Evolutionary conservation across 2,797 vertebrate genomes (phyloP).

Genomic region (Micrastur ruficollis): DNA sequence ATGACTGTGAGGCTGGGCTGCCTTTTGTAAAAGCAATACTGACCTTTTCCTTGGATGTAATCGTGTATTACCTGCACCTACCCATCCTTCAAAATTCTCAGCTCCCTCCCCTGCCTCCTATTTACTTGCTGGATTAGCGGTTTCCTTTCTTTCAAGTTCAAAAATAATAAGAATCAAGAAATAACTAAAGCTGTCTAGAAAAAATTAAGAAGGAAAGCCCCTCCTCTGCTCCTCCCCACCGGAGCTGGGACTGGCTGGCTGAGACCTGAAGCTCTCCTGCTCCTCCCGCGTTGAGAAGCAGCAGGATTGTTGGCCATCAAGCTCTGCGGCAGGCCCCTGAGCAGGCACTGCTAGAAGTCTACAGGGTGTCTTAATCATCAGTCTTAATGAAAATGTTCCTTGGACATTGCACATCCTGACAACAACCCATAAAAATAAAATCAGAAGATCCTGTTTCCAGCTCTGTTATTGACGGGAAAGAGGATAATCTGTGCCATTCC

Average conservation of each 20-base stretch:
- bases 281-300: background rate
- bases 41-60: background rate
- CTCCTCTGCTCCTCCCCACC: background rate
- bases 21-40: background rate
- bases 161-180: background rate
- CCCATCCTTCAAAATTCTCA: background rate
- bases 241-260: background rate
- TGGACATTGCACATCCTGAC: background rate
- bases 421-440: background rate
- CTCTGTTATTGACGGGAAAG: background rate
- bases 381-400: background rate
- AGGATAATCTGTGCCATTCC: background rate
- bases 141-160: background rate
- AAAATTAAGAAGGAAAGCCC: background rate
- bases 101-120: background rate
- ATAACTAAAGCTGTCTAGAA: background rate
- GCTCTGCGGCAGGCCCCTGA: background rate
- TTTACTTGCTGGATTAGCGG: background rate
- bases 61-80: rapidly evolving
- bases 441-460: background rate
- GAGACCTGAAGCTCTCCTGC: background rate
- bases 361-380: background rate
- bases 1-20: background rate
- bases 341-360: background rate
- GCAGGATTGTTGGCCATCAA: background rate